Base-by-base conservation (phyloP, 1,140 invertebrate species). In the Globodera ellingtonae region DNA sequence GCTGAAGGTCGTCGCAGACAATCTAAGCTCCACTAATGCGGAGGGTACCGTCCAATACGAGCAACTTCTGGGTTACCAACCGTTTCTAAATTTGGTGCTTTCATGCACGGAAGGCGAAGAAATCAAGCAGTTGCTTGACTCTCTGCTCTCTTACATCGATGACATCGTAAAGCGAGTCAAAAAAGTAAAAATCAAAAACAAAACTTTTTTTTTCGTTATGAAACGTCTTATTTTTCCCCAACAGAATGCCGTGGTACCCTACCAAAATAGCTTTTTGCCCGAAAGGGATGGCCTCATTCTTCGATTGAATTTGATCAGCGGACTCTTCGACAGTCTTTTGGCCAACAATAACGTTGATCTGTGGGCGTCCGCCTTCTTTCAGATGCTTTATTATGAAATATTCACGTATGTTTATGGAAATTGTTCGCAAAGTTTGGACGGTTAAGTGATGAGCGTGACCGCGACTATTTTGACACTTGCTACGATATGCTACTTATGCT, bases 401-500 rank as follows among this genome's bases (percentile, higher is more conserved):
- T 50, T 85, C 21, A 83, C 84, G 24, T 79, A n/a, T 35, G 50
- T 77, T 76, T 70, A 0, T 50, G 9, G 44, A 76, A 35, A 9
- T 13, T 18, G 18, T 79, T 24, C 48, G 44, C 21, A 72, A 15
- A 3, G 6, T 79, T 62, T 15, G 15, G 13, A 59, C 75, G 8
- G 77, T 79, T 72, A 13, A 79, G 72, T 70, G 79, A 79, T 46
- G 78, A 79, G 59, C 47, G 67, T 44, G 78, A 65, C 73, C 71
- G 56, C 3, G 59, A 85, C 0, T 86, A 84, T 66, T 85, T 87
- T 70, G 84, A 85, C 73, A 75, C 77, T n/a, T 87, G 86, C 69
- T 87, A 73, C 69, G 84, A 85, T 69, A 85, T 85, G 84, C 86
- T 85, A 15, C 78, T 78, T 15, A 85, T 75, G 73, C 79, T 85